A percentile compares a stretch with the other conserved stretches of the same genome.
phyloP scores from a whole-genome alignment of 2,888 invertebrate genomes.

The Coremacera marginata region DNA sequence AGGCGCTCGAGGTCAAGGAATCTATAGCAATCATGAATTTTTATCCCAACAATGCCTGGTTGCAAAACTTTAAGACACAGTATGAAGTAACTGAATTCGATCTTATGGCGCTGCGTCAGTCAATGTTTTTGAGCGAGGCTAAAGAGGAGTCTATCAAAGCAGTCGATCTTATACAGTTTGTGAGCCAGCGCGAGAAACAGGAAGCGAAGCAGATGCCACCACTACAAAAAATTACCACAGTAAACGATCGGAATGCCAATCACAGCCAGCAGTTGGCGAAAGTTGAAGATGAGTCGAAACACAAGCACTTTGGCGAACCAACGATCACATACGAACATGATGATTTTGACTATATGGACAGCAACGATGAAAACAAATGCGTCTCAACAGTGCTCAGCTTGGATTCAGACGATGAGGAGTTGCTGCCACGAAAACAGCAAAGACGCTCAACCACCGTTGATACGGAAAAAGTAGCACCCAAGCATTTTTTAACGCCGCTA shows the following conservation, averaged over 20 bases:
- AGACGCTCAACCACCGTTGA: constrained; percentile 49
- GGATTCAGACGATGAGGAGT: not conserved
- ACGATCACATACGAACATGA: constrained; percentile 12
- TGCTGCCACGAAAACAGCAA: constrained; percentile 44
- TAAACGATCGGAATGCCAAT: constrained; percentile 33
- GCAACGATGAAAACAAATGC: not conserved
- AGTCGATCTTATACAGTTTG: constrained; percentile 54
- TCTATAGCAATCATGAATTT: constrained; percentile 56
- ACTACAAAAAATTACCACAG: constrained; percentile 20
- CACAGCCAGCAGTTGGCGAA: constrained; percentile 4
- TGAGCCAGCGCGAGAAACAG: constrained; percentile 46
- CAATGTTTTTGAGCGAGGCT: constrained; percentile 45
- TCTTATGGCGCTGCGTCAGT: constrained; percentile 46
- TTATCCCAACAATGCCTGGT: constrained; percentile 55
- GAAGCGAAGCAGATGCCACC: constrained; percentile 1
- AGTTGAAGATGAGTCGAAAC: constrained; percentile 32
- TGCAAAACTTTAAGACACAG: constrained; percentile 52
- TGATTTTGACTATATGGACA: not conserved
- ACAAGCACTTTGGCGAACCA: not conserved
- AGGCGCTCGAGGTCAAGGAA: constrained; percentile 55
- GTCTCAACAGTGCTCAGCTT: not conserved
- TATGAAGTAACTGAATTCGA: constrained; percentile 52
- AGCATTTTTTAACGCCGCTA: constrained; percentile 17
- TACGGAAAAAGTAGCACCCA: constrained; percentile 48
- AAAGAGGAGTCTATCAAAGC: constrained; percentile 53